Base-by-base conservation (phyloP, 2,888 invertebrate genomes). In the Limnephilus lunatus region DNA sequence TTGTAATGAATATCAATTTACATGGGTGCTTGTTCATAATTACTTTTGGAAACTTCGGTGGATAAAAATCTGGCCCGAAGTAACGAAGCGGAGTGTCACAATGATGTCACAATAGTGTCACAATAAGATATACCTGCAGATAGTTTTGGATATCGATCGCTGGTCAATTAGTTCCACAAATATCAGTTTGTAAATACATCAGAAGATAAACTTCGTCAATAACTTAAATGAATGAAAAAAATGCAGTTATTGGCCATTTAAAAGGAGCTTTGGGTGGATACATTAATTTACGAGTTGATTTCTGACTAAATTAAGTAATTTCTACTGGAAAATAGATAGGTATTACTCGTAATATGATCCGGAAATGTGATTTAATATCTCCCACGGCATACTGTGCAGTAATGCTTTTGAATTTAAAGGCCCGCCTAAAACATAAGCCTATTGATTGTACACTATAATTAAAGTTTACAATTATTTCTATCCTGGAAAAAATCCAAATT, bases 1-100 rank as follows among this genome's bases (percentile, higher is more conserved):
- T 68, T 68, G 68, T 68, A 68, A 68, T 68, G 68, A 68, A 68
- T 68, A 68, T 68, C 68, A 68, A 68, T n/a, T 68, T 68, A 68
- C 68, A 68, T 68, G 68, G 68, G 68, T 68, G 68, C n/a, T 25
- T n/a, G 68, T n/a, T 68, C 68, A 68, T 68, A 68, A 68, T 68
- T 68, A n/a, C 68, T 25, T 68, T 25, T 68, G 25, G 7, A 68
- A 68, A 25, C 68, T 68, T 68, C 68, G 25, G 68, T 68, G 68
- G 68, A 68, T 68, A n/a, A 68, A 68, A 68, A 68, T 68, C 68
- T 68, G 25, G 25, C n/a, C 68, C n/a, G 25, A 68, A 68, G 68
- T 68, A 25, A 68, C 68, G 68, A n/a, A 25, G 68, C 2, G 9
- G 25, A 68, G 68, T 68, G 68, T 68, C 19, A 53, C 68, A 68